Conservation (phyloP, 1,140 invertebrate genomes). For the Pectinophora gossypiella region DNA sequence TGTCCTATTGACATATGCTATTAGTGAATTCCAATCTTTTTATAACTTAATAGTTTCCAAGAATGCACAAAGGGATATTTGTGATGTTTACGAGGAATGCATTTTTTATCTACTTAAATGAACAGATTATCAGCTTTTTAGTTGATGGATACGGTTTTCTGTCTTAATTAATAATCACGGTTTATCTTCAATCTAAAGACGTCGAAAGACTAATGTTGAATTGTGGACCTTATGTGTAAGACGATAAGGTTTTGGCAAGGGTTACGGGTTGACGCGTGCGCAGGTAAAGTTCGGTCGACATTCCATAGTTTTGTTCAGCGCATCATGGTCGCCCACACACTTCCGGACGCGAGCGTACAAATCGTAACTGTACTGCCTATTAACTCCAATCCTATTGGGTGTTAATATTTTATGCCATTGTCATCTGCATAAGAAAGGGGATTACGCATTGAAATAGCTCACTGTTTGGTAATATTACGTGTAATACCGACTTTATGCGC, state of each 20-base stretch:
- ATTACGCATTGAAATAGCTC: slow-evolving; percentile 3
- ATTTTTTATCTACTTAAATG: too few species aligned
- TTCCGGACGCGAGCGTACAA: slow-evolving; percentile 43
- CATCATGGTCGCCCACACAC: slow-evolving; percentile 37
- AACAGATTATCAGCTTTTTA: neutral
- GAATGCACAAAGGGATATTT: neutral
- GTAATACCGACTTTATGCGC: neutral
- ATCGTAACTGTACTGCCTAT: slow-evolving; percentile 20
- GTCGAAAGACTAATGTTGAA: too few species aligned
- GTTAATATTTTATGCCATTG: slow-evolving; percentile 14
- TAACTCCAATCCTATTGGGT: slow-evolving; percentile 17
- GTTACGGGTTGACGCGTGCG: slow-evolving; percentile 9
- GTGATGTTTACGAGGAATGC: too few species aligned
- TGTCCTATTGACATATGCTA: too few species aligned
- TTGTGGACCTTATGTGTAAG: too few species aligned
- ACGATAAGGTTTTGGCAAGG: too few species aligned
- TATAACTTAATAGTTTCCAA: neutral
- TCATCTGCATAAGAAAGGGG: slow-evolving; percentile 11
- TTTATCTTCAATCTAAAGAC: neutral
- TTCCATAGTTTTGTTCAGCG: slow-evolving; percentile 44
- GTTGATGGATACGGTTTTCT: neutral
- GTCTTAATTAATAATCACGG: neutral
- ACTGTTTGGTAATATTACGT: neutral
- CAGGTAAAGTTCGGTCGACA: slow-evolving; percentile 39
- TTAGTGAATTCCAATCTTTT: neutral